A percentile compares a stretch with the other conserved stretches of the same genome.
Evolutionary conservation across 2,888 invertebrate genomes (phyloP).

Genomic region (Thecophora atra): DNA sequence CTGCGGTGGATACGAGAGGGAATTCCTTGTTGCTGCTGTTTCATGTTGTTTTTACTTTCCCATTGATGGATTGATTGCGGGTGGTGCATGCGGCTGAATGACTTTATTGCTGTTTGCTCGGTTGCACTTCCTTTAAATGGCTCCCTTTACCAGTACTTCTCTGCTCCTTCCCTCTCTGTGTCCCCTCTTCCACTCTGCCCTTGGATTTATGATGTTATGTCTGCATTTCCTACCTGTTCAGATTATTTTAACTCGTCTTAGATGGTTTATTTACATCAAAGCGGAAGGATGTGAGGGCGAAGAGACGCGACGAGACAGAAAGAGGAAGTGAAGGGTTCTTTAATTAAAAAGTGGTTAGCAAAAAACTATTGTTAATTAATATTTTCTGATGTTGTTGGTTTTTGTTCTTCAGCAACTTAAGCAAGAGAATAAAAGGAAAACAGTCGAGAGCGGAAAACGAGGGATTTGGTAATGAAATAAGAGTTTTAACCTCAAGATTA

Average conservation of each 20-base stretch:
- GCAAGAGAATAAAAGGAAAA: no score
- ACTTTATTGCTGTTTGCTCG: no score
- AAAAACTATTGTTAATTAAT: not conserved
- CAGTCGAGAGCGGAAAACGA: no score
- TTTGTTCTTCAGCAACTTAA: not conserved
- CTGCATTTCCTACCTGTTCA: no score
- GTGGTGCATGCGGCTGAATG: not conserved
- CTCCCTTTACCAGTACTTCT: no score
- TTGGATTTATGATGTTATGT: not conserved
- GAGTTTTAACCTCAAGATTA: no score
- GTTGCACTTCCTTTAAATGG: no score
- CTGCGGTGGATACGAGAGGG: not conserved
- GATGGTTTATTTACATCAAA: not conserved
- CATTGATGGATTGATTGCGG: conserved; percentile 3
- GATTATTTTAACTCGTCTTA: no score
- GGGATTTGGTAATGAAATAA: no score
- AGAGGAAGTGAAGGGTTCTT: not conserved
- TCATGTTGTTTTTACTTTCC: not conserved
- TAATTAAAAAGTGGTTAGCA: not conserved
- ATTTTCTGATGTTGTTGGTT: not conserved
- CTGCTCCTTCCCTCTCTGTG: no score
- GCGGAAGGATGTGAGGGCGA: no score
- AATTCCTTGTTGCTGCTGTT: not conserved
- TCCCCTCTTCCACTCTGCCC: not conserved
- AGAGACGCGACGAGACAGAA: no score